These are phyloP conservation scores for Drosophila kohkoa DNA, from an alignment of 1,140 invertebrate species.

Conservation along the genomic window DNA sequence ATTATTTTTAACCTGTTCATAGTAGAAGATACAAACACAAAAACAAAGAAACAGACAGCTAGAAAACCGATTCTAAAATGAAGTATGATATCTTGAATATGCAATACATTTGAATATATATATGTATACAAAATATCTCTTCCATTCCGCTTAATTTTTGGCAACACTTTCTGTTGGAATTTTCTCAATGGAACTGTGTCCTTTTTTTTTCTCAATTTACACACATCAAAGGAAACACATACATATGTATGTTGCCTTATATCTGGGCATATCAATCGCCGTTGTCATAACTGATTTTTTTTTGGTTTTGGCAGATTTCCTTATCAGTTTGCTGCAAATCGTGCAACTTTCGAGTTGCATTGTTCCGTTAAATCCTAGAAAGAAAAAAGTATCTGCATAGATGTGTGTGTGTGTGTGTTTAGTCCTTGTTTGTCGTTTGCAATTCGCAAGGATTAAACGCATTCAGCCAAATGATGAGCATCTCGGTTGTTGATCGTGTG, in stretches of 20 bases:
- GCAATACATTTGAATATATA: no score
- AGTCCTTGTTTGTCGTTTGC: constrained; percentile 46
- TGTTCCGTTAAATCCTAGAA: constrained; percentile 43
- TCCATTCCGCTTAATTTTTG: no score
- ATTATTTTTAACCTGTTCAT: not conserved
- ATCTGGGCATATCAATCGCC: constrained; percentile 55
- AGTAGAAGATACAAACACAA: no score
- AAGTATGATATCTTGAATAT: no score
- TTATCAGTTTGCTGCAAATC: constrained; percentile 75
- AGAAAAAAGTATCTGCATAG: constrained; percentile 18
- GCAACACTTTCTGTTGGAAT: not conserved
- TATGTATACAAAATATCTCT: no score
- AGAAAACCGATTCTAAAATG: no score
- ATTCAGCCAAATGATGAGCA: constrained; percentile 69
- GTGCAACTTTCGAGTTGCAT: constrained; percentile 30
- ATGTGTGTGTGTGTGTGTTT: constrained; percentile 20
- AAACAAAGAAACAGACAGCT: not conserved
- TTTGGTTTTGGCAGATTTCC: constrained; percentile 68
- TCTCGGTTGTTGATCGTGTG: constrained; percentile 60
- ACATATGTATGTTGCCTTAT: not conserved
- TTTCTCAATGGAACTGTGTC: not conserved
- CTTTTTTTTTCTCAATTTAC: constrained; percentile 8
- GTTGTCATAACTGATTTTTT: constrained; percentile 69
- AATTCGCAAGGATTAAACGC: constrained; percentile 79
- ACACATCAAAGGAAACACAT: constrained; percentile 6